These are phyloP conservation scores for Leptestheria dahalacensis DNA, from an alignment of 1,140 invertebrate species.

Conservation along the genomic window DNA sequence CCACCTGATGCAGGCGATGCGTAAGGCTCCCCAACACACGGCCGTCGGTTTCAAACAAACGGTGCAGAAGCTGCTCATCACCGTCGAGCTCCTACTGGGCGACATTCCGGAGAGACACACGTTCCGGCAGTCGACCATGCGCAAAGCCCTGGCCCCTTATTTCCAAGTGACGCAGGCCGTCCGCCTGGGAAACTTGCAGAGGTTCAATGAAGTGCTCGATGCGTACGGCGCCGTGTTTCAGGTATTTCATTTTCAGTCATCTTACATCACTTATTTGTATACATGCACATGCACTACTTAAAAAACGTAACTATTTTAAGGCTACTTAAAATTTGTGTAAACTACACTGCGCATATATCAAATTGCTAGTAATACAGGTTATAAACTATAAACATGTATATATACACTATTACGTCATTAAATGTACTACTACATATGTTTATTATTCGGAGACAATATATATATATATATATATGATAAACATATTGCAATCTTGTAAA, in stretches of 20 bases:
- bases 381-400: too few relatives aligned
- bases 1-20: slow-evolving; percentile 76
- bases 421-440: too few relatives aligned
- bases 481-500: too few relatives aligned
- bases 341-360: too few relatives aligned
- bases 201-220: slow-evolving; percentile 86
- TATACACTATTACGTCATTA: too few relatives aligned
- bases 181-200: slow-evolving; percentile 78
- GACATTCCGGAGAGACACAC: slow-evolving; percentile 90
- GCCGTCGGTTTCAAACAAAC: slow-evolving; percentile 98
- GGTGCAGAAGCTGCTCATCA: slow-evolving; percentile 85
- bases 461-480: too few relatives aligned
- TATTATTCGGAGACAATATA: too few relatives aligned
- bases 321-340: too few relatives aligned
- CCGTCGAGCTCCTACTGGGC: slow-evolving; percentile 87
- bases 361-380: too few relatives aligned
- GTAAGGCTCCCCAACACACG: slow-evolving; percentile 91
- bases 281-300: too few relatives aligned
- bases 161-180: slow-evolving; percentile 96
- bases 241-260: slow-evolving; percentile 14
- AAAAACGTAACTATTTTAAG: too few relatives aligned
- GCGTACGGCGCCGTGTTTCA: slow-evolving; percentile 76
- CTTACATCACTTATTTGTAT: not conserved
- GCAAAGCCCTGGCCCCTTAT: slow-evolving; percentile 80
- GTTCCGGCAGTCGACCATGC: slow-evolving; percentile 70